Conservation (phyloP, 2,888 invertebrate species). For the Zonitis immaculata region DNA sequence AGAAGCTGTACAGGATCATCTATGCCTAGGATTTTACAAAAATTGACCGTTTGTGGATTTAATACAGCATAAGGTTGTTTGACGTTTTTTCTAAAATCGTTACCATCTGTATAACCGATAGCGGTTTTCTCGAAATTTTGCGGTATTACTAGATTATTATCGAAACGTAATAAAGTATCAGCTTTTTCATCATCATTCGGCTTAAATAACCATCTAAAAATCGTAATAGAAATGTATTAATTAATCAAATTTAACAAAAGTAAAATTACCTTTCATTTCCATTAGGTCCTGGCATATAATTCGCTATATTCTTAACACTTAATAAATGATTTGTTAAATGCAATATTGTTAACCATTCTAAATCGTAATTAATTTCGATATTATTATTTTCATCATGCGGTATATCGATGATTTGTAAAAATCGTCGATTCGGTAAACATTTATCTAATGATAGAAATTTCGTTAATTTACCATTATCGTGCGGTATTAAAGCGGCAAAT, state of each 20-base stretch:
- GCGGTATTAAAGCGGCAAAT: slow-evolving; percentile 83
- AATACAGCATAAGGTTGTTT: slow-evolving; percentile 48
- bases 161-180: slow-evolving; percentile 59
- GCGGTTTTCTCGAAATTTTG: slow-evolving; percentile 75
- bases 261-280: slow-evolving; percentile 57
- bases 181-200: slow-evolving; percentile 72
- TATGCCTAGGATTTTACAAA: slow-evolving; percentile 67
- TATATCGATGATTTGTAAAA: slow-evolving; percentile 74
- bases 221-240: background rate
- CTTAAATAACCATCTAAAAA: slow-evolving; percentile 62
- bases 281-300: slow-evolving; percentile 80
- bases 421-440: slow-evolving; percentile 83
- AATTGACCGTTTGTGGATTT: slow-evolving; percentile 65
- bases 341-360: slow-evolving; percentile 91
- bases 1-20: slow-evolving; percentile 75
- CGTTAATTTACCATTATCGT: slow-evolving; percentile 60
- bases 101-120: slow-evolving; percentile 55
- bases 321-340: slow-evolving; percentile 84
- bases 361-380: slow-evolving; percentile 67
- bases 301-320: slow-evolving; percentile 62
- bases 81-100: slow-evolving; percentile 12
- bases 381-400: slow-evolving; percentile 55
- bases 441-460: slow-evolving; percentile 96
- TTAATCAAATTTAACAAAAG: slow-evolving; percentile 4
- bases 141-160: slow-evolving; percentile 65